phyloP scores from a whole-genome alignment of 2,113 vertebrate species.

The Hystrix brachyura region DNA sequence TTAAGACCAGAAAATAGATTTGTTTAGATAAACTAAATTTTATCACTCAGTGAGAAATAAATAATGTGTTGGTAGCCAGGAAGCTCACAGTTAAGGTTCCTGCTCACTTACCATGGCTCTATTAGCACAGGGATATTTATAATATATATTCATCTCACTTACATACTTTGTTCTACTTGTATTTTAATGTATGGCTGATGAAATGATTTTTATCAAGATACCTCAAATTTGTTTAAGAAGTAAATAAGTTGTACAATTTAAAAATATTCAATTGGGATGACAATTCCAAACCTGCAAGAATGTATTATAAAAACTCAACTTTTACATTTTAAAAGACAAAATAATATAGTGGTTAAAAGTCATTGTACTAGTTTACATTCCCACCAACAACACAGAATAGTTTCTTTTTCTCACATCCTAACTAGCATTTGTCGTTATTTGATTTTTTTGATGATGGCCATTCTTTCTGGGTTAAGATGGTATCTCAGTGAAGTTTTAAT shows the following conservation, averaged over 20 bases:
- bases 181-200: not conserved
- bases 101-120: not conserved
- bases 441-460: not conserved
- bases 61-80: not conserved
- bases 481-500: not conserved
- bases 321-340: not conserved
- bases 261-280: constrained; percentile 30
- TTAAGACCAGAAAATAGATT: not conserved
- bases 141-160: not conserved
- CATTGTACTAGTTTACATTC: not conserved
- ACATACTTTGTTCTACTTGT: not conserved
- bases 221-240: not conserved
- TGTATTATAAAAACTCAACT: constrained; percentile 19
- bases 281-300: constrained; percentile 17
- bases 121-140: not conserved
- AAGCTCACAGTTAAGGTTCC: constrained; percentile 14
- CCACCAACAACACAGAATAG: not conserved
- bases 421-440: not conserved
- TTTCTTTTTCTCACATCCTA: not conserved
- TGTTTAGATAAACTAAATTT: constrained; percentile 13
- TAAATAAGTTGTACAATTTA: not conserved
- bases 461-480: not conserved
- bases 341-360: not conserved
- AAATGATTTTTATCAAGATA: constrained; percentile 32
- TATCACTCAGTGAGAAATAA: constrained; percentile 29